Conservation (phyloP, 1,140 invertebrate genomes). For the Condylostylus longicornis region DNA sequence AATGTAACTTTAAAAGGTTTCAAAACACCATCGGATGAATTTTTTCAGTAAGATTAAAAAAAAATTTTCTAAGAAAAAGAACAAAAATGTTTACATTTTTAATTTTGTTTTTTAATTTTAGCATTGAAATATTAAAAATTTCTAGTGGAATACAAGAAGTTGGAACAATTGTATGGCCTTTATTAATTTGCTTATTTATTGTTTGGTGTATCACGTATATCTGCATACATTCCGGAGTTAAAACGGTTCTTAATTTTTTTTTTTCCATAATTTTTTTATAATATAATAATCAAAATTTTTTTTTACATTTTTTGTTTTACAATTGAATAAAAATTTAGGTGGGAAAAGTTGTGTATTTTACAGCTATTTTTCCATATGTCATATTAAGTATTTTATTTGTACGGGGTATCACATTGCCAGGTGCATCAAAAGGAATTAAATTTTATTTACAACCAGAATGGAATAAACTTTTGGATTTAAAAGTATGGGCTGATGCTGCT, state of each 20-base stretch:
- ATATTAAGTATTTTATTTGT: slow-evolving; percentile 57
- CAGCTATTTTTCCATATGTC: slow-evolving; percentile 71
- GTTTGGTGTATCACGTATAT: slow-evolving; percentile 66
- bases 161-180: slow-evolving; percentile 53
- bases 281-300: not conserved
- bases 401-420: slow-evolving; percentile 60
- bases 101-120: slow-evolving; percentile 28
- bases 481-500: slow-evolving; percentile 84
- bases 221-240: slow-evolving; percentile 67
- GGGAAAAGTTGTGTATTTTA: slow-evolving; percentile 65
- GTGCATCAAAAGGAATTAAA: slow-evolving; percentile 56
- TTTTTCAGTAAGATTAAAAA: slow-evolving; percentile 56
- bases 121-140: slow-evolving; percentile 51
- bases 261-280: slow-evolving; percentile 22
- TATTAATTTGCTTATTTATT: slow-evolving; percentile 50
- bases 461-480: slow-evolving; percentile 48
- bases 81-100: not conserved
- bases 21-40: slow-evolving; percentile 64
- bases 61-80: slow-evolving; percentile 3
- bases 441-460: slow-evolving; percentile 77
- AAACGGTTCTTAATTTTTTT: slow-evolving; percentile 41
- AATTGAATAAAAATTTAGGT: slow-evolving; percentile 11
- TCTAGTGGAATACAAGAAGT: slow-evolving; percentile 47
- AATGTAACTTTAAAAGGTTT: slow-evolving; percentile 17
- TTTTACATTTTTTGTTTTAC: not conserved